phyloP scores from a whole-genome alignment of 1,140 invertebrate species.

The Brachionus angularis region DNA sequence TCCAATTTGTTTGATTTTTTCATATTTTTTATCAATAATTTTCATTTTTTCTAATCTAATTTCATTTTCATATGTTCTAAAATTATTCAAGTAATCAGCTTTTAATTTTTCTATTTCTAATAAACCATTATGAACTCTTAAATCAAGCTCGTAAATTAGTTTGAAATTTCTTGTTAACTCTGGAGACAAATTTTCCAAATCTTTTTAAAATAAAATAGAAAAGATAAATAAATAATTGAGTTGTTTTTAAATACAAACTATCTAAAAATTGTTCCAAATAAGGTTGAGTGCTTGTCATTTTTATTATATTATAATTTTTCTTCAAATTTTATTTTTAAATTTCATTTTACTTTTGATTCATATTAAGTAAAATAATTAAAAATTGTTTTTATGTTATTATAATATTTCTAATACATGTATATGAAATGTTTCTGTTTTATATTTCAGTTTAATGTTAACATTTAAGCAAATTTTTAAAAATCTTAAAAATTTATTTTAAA shows the following conservation, averaged over 20 bases:
- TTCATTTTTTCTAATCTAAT: conserved; percentile 19
- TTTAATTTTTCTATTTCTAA: conserved; percentile 31
- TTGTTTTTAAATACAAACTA: neutral
- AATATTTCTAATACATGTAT: too few species aligned
- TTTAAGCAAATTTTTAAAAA: too few species aligned
- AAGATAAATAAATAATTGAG: neutral
- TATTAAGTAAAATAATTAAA: too few species aligned
- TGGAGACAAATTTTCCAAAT: conserved; percentile 32
- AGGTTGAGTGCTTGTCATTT: conserved; percentile 11
- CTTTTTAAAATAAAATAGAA: neutral
- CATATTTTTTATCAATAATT: conserved; percentile 19
- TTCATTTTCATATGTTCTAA: conserved; percentile 6
- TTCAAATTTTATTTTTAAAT: too few species aligned
- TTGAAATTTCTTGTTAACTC: conserved; percentile 36
- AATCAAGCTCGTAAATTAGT: conserved; percentile 23
- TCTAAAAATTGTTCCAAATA: conserved; percentile 42
- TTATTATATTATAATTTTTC: too few species aligned
- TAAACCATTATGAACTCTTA: conserved; percentile 10
- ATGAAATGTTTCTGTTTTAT: too few species aligned
- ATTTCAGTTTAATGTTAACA: too few species aligned
- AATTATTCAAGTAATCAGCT: neutral
- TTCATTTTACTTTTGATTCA: too few species aligned
- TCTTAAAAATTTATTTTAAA: too few species aligned
- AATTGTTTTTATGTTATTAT: too few species aligned
- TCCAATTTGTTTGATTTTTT: neutral